Evolutionary conservation across 2,797 vertebrate species (phyloP), one percentile per base, ranked within the genome.

Genomic region (Meda fulgida): DNA sequence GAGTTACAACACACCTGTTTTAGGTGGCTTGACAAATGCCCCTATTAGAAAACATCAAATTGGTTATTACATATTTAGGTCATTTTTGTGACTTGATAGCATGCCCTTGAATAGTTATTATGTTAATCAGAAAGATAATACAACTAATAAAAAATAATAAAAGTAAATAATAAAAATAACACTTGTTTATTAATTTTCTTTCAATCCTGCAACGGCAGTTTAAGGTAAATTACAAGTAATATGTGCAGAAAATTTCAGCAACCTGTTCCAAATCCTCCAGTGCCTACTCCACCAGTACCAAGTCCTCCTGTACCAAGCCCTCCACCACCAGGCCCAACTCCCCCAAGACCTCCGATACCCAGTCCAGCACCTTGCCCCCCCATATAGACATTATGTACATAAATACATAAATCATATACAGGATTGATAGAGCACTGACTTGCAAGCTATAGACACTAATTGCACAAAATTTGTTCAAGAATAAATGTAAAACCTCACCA

Each of bases 1-100:
- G 26, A 1, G 7, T 72, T 65, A 80, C 31, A 73, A 48, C 88
- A 58, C 70, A 94, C 94, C 92, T 88, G 92, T 90, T 93, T 94
- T 94, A 21, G 90, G 87, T 80, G 93, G 91, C 73, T 93, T 93
- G 75, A 90, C 80, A 71, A 58, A 80, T 83, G 67, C 88, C 79
- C 91, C 92, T 93, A 83, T 66, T 77, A 65, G 26, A 78, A 83
- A 85, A 73, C 21, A 71, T 51, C 0, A 51, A 19, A 58, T 38
- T 67, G 36, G 10, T 29, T 58, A 55, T 23, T 69, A 26, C 43
- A 58, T 36, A 40, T 69, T 14, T 5, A 55, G 8, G 51, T 38
- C 0, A 5, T 78, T 67, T 69, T 38, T 36, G 16, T 46, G 31
- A 9, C 23, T 38, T n/a, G 31, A 19, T 53, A 72, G 31, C 51